phyloP scores from a whole-genome alignment of 2,888 invertebrate genomes.

The Acleris cristana region DNA sequence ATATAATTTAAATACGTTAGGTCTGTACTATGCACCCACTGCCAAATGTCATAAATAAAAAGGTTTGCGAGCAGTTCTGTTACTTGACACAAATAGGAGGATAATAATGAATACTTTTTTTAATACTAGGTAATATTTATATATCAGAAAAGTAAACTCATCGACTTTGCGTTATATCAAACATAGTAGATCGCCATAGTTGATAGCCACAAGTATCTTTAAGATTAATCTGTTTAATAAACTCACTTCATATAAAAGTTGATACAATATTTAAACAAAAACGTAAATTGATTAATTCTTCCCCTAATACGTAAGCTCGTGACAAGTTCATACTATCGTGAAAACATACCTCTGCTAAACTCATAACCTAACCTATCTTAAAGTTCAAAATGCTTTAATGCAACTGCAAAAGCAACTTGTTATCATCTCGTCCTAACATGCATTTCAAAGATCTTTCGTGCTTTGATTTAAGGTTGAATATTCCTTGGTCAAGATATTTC shows the following conservation, averaged over 20 bases:
- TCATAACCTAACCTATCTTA: constrained; percentile 1
- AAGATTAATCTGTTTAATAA: not conserved
- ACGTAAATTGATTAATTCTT: constrained; percentile 26
- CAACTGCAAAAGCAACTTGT: constrained; percentile 29
- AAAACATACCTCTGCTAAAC: constrained; percentile 1
- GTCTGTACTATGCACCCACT: too few relatives aligned
- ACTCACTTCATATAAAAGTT: not conserved
- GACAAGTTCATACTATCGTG: constrained; percentile 39
- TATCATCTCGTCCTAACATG: not conserved
- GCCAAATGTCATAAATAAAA: too few relatives aligned
- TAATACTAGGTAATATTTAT: too few relatives aligned
- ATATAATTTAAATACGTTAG: too few relatives aligned
- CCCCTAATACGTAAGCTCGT: constrained; percentile 34
- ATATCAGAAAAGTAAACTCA: too few relatives aligned
- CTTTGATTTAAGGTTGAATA: constrained; percentile 23
- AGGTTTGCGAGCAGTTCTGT: too few relatives aligned
- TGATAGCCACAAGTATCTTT: too few relatives aligned
- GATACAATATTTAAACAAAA: constrained; percentile 17
- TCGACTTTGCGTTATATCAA: too few relatives aligned
- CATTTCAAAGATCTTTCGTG: not conserved
- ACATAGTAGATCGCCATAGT: too few relatives aligned
- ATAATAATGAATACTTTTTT: too few relatives aligned
- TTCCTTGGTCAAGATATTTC: not conserved
- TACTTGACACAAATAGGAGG: too few relatives aligned
- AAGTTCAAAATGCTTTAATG: constrained; percentile 8